Evolutionary conservation across 92 coral and sea anemone genomes (phyloP).

Genomic region (Parazoanthus swiftii): DNA sequence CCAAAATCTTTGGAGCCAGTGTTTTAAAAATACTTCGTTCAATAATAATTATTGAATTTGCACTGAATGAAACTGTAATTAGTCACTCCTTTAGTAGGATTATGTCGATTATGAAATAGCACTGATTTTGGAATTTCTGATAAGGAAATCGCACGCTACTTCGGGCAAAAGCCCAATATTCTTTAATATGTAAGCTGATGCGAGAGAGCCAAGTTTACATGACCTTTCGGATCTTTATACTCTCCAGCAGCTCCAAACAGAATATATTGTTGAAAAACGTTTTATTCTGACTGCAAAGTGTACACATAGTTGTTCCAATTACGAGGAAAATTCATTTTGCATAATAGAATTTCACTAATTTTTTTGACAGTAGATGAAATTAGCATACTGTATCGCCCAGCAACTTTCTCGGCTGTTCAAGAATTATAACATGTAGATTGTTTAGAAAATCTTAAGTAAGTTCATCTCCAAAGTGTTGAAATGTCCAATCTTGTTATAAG

Average conservation of each 20-base stretch:
- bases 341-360: neutral
- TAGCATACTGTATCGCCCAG: constrained; percentile 15
- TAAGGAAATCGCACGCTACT: neutral
- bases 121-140: constrained; percentile 11
- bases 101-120: neutral
- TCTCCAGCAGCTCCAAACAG: neutral
- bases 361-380: neutral
- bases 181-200: neutral
- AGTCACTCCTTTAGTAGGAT: neutral
- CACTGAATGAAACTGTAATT: neutral
- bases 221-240: neutral
- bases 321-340: neutral
- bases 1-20: neutral
- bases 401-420: neutral
- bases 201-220: neutral
- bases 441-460: neutral
- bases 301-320: neutral
- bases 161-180: too few species aligned
- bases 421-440: neutral
- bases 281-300: neutral
- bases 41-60: neutral
- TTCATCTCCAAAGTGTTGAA: neutral
- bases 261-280: neutral
- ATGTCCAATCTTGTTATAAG: too few species aligned
- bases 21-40: neutral